phyloP scores from a whole-genome alignment of 2,113 vertebrate genomes.

The Aramus guarauna region DNA sequence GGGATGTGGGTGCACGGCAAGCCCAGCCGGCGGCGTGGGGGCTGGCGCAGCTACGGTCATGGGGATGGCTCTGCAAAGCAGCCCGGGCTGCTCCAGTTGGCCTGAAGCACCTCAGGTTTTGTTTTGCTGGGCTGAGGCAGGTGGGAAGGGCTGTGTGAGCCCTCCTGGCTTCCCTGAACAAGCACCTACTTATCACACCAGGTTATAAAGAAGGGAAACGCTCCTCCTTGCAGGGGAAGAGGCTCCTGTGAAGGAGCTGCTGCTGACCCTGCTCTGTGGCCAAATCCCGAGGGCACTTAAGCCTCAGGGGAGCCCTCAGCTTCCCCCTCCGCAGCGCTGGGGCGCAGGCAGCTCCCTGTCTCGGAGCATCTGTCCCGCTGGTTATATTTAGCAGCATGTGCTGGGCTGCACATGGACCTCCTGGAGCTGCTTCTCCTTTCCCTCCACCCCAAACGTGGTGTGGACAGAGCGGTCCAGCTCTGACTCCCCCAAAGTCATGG shows the following conservation, averaged over 20 bases:
- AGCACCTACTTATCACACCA: neutral
- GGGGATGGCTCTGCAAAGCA: neutral
- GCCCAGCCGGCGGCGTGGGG: fast-evolving
- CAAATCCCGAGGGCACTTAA: neutral
- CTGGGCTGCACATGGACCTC: neutral
- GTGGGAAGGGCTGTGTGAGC: neutral
- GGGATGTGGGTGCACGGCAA: fast-evolving
- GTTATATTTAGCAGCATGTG: conserved; percentile 14
- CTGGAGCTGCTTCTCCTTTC: neutral
- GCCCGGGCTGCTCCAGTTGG: neutral
- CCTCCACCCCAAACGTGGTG: neutral
- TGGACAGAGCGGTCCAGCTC: neutral
- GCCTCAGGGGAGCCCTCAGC: neutral
- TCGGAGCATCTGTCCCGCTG: neutral
- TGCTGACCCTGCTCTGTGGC: neutral
- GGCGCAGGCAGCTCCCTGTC: neutral
- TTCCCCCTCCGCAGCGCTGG: neutral
- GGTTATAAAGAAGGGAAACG: neutral
- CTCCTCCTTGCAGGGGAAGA: neutral
- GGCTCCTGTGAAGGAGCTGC: neutral
- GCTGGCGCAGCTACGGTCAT: neutral
- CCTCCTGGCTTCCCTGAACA: neutral
- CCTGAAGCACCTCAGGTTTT: neutral
- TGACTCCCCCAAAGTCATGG: neutral
- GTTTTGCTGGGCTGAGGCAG: neutral